phyloP scores from a whole-genome alignment of 2,888 invertebrate genomes.

The Zonitis immaculata region DNA sequence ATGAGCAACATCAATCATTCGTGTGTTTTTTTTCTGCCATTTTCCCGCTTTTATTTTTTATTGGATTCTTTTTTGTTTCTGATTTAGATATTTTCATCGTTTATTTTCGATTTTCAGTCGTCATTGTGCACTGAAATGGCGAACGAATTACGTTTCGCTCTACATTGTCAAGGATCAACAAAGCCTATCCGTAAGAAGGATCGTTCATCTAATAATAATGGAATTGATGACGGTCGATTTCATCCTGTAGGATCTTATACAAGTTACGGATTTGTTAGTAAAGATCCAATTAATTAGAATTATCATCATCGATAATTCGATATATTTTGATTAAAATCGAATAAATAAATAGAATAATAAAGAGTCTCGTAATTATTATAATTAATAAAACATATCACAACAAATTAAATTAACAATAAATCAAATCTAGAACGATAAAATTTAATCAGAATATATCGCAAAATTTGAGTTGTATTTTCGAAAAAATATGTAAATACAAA shows the following conservation, averaged over 20 bases:
- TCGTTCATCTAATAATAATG: conserved; percentile 30
- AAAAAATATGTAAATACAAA: not conserved
- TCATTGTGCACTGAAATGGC: conserved; percentile 71
- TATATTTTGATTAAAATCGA: conserved; percentile 16
- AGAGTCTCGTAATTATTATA: too few species aligned
- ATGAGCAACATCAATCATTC: too few species aligned
- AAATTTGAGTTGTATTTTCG: not conserved
- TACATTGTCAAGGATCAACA: conserved; percentile 61
- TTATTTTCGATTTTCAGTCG: conserved; percentile 51
- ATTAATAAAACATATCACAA: too few species aligned
- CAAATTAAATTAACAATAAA: too few species aligned
- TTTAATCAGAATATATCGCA: not conserved
- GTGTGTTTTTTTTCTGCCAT: not conserved
- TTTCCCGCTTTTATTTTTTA: not conserved
- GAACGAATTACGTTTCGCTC: conserved; percentile 63
- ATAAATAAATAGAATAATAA: not conserved
- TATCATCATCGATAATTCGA: conserved; percentile 4
- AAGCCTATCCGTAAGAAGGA: conserved; percentile 49
- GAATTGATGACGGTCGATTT: conserved; percentile 43
- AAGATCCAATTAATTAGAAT: conserved; percentile 45
- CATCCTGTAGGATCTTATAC: conserved; percentile 56
- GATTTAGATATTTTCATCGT: not conserved
- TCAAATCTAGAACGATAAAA: not conserved
- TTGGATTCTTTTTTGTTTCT: too few species aligned
- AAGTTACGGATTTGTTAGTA: conserved; percentile 59